A percentile compares a stretch with the other conserved stretches of the same genome.
phyloP scores from a whole-genome alignment of 2,113 vertebrate species.

The Crotophaga sulcirostris region DNA sequence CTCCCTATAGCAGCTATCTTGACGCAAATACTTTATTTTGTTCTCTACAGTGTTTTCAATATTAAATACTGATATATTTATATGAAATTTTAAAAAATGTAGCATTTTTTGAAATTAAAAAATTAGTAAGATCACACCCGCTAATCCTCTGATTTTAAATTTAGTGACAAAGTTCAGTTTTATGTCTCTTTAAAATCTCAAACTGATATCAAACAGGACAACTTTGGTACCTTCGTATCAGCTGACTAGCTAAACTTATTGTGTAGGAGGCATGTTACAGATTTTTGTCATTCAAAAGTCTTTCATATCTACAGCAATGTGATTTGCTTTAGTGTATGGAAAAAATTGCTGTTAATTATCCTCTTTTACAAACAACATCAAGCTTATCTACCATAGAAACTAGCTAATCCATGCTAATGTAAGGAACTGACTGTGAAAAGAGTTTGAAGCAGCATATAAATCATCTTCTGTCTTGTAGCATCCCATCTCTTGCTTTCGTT shows the following conservation, averaged over 20 bases:
- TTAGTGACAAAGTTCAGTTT: background rate
- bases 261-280: constrained; percentile 11
- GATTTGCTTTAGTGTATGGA: background rate
- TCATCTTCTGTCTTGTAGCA: background rate
- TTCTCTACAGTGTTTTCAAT: background rate
- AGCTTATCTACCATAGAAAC: background rate
- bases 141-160: background rate
- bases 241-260: background rate
- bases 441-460: background rate
- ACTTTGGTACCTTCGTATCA: constrained; percentile 5
- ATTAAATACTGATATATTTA: background rate
- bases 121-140: background rate
- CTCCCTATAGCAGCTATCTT: background rate
- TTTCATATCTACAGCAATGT: background rate
- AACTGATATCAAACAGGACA: background rate
- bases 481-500: background rate
- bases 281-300: constrained; percentile 34
- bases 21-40: background rate
- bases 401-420: background rate
- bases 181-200: background rate
- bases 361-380: background rate
- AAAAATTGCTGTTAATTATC: background rate
- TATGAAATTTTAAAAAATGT: background rate
- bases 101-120: background rate
- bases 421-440: background rate